Conservation (phyloP, 2,888 invertebrate genomes). For the Augiades crinisus region DNA sequence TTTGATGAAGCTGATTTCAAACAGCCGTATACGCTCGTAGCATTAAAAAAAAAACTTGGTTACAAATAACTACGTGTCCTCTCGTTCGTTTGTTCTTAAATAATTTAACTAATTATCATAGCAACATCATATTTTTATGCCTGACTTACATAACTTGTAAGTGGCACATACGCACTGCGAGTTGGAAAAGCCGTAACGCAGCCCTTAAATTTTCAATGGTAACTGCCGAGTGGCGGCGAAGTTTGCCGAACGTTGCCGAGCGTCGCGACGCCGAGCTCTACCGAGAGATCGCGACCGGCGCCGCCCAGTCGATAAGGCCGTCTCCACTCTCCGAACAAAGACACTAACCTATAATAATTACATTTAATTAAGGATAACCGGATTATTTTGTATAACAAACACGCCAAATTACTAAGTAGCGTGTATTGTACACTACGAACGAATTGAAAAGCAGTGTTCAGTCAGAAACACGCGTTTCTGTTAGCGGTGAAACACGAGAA, state of each 20-base stretch:
- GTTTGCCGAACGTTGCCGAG: conserved; percentile 51
- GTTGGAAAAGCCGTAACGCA: conserved; percentile 65
- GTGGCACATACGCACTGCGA: conserved; percentile 50
- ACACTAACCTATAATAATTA: conserved; percentile 80
- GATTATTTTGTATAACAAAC: conserved; percentile 67
- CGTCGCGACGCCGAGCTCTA: conserved; percentile 49
- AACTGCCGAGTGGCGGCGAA: conserved; percentile 57
- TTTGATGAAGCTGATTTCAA: no score
- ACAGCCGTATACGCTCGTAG: no score
- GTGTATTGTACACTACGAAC: background rate
- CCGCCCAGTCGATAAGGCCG: conserved; percentile 82
- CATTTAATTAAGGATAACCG: conserved; percentile 75
- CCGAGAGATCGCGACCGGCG: conserved; percentile 68
- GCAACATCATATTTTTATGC: background rate
- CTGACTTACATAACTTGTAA: conserved; percentile 4
- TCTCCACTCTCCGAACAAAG: conserved; percentile 77
- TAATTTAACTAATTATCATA: background rate
- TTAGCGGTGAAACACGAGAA: background rate
- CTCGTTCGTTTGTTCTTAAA: background rate
- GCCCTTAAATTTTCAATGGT: conserved; percentile 75
- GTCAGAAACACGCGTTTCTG: background rate
- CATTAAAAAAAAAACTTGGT: no score
- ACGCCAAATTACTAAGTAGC: conserved; percentile 33
- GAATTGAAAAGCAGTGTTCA: conserved; percentile 1
- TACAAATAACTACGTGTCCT: no score